A percentile compares a stretch with the other conserved stretches of the same genome.
Evolutionary conservation across 2,888 invertebrate species (phyloP).

Genomic region (Drosophila mimica): DNA sequence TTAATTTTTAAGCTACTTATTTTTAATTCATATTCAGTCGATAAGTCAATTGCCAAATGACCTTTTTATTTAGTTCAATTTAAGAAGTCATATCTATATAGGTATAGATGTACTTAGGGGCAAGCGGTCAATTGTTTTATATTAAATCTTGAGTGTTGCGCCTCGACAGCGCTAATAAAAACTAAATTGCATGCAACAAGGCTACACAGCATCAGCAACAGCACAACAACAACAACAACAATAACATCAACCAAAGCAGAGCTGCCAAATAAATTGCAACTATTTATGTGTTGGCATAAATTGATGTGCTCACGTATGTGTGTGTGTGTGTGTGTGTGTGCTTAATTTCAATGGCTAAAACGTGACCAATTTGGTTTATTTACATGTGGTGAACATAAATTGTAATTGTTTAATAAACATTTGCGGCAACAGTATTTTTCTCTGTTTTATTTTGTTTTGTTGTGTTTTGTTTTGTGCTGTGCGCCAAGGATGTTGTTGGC

Average conservation of each 20-base stretch:
- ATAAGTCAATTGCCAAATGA: not conserved
- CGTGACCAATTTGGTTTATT: slow-evolving; percentile 85
- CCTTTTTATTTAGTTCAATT: not conserved
- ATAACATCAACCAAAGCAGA: slow-evolving; percentile 31
- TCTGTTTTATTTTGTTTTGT: slow-evolving; percentile 16
- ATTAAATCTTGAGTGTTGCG: slow-evolving; percentile 61
- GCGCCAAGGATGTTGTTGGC: slow-evolving; percentile 32
- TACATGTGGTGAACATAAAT: slow-evolving; percentile 84
- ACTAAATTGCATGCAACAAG: slow-evolving; percentile 27
- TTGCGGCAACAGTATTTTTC: slow-evolving; percentile 42
- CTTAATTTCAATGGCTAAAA: slow-evolving; percentile 81
- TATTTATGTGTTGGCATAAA: slow-evolving; percentile 71
- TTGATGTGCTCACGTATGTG: slow-evolving; percentile 43
- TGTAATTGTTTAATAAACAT: slow-evolving; percentile 70
- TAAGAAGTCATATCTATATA: not conserved
- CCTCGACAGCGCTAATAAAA: slow-evolving; percentile 24
- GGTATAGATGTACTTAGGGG: slow-evolving; percentile 37
- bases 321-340: slow-evolving; percentile 29
- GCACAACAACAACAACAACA: slow-evolving; percentile 22
- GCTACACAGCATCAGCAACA: slow-evolving; percentile 27
- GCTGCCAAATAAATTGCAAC: slow-evolving; percentile 69
- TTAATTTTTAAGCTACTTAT: not conserved
- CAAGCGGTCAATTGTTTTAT: slow-evolving; percentile 60
- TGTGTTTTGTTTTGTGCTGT: slow-evolving; percentile 6
- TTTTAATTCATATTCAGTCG: not conserved